Conservation (phyloP, 2,888 invertebrate genomes). For the Luperina testacea region DNA sequence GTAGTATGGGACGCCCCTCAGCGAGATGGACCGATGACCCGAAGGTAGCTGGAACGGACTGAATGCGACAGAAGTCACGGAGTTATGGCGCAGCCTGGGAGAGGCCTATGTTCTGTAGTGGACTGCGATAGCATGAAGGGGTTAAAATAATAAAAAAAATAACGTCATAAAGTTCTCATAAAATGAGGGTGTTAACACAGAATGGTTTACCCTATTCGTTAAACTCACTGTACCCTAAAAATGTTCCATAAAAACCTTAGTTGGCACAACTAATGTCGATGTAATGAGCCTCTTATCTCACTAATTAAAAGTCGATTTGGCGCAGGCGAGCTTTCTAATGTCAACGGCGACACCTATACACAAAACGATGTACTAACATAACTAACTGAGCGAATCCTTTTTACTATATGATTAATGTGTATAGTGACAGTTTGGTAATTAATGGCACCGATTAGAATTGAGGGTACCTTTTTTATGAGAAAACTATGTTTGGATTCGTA, state of each 20-base stretch:
- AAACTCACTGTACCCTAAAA: constrained; percentile 74
- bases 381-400: constrained; percentile 82
- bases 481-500: constrained; percentile 61
- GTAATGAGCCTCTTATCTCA: constrained; percentile 88
- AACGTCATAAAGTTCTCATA: background rate
- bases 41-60: too few species aligned
- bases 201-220: constrained; percentile 24
- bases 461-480: constrained; percentile 60
- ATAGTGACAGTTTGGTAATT: constrained; percentile 73
- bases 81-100: too few species aligned
- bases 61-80: too few species aligned
- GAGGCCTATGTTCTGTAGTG: too few species aligned
- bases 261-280: constrained; percentile 85
- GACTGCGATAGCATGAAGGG: too few species aligned
- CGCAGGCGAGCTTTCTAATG: constrained; percentile 82
- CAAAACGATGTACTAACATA: constrained; percentile 70
- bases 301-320: constrained; percentile 90
- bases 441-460: constrained; percentile 62
- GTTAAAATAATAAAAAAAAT: background rate
- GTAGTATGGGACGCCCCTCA: too few species aligned
- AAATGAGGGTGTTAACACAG: constrained; percentile 10
- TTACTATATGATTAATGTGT: constrained; percentile 79
- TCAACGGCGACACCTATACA: constrained; percentile 69
- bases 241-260: constrained; percentile 78
- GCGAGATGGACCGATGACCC: too few species aligned